Base-by-base conservation (phyloP, 2,113 vertebrate species). In the Heloderma charlesbogerti region DNA sequence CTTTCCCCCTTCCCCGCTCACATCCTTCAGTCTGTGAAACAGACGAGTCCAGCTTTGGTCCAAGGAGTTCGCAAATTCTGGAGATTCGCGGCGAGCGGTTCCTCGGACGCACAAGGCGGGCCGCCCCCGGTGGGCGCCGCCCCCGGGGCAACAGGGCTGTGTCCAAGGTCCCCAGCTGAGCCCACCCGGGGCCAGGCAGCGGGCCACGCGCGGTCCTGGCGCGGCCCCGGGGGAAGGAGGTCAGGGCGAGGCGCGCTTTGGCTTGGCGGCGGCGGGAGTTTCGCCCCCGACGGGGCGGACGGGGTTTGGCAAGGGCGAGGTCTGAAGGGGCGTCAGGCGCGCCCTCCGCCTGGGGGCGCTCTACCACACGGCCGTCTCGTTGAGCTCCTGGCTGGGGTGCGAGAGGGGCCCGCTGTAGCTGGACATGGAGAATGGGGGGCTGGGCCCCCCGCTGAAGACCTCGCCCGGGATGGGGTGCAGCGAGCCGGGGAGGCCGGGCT, bases 311-410 rank as follows among this genome's bases (percentile, higher is more conserved):
- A 0, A 13, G n/a, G 86, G 48, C 1, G 37, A 0, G 54, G 40
- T 45, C 34, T 1, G 6, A 6, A 22, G 34, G 37, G 54, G n/a
- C 91, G 40, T 66, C 90, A 87, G 90, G 91, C 22, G 0, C 45
- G 7, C 1, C 37, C 86, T 4, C 93, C 88, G 79, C 48, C 94
- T 84, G 90, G 91, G 81, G 80, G 93, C 86, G 92, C 95, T 96
- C 97, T 98, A 99, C 99, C 99, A 99, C 91, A 99, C 98, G 0
- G 98, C 97, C 31, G 98, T 98, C 93, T 99, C 99, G 86, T 98
- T 98, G 97, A 99, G 98, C 97, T 99, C 99, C 89, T 98, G 98
- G 96, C 98, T 98, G 93, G 99, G 98, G 96, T 99, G 99, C 91
- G 99, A 98, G 95, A 99, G 98, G 3, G 98, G 98, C 91, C 98